A percentile compares a stretch with the other conserved stretches of the same genome.
These are phyloP conservation scores for Ranitomeya imitator DNA, from an alignment of 2,113 vertebrate species.

Conservation along the genomic window DNA sequence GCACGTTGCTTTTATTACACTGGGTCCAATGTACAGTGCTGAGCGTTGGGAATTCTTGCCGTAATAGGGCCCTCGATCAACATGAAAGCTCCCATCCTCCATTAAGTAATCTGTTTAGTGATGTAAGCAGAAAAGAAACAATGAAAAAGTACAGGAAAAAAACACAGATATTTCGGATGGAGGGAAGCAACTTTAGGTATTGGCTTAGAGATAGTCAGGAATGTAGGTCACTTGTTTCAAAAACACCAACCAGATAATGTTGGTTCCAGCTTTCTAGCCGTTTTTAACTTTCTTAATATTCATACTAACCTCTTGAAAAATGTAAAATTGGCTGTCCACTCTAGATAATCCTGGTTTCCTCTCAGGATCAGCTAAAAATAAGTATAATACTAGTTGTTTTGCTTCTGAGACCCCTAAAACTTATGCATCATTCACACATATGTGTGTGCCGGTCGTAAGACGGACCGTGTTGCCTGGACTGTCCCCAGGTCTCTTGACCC, in stretches of 20 bases:
- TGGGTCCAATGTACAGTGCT: not conserved
- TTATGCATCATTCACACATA: no score
- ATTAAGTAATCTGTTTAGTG: not conserved
- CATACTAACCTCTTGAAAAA: no score
- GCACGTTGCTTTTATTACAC: not conserved
- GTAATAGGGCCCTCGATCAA: not conserved
- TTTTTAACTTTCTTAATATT: not conserved
- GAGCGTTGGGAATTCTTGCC: not conserved
- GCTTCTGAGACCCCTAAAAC: not conserved
- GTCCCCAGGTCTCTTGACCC: no score
- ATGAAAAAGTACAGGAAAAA: not conserved
- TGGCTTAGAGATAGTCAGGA: not conserved
- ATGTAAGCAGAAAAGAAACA: not conserved
- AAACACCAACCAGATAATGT: not conserved
- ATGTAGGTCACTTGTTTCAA: not conserved
- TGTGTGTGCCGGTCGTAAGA: no score
- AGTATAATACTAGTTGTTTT: not conserved
- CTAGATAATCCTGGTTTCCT: no score
- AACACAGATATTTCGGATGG: no score
- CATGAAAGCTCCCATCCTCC: not conserved
- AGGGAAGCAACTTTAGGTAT: not conserved
- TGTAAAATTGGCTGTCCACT: no score
- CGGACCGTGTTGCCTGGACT: no score
- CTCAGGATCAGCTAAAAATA: not conserved
- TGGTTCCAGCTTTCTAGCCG: not conserved